Evolutionary conservation across 2,888 invertebrate species (phyloP), one percentile per base, ranked within the genome.

Genomic region (Rhamphomyia laevipes): DNA sequence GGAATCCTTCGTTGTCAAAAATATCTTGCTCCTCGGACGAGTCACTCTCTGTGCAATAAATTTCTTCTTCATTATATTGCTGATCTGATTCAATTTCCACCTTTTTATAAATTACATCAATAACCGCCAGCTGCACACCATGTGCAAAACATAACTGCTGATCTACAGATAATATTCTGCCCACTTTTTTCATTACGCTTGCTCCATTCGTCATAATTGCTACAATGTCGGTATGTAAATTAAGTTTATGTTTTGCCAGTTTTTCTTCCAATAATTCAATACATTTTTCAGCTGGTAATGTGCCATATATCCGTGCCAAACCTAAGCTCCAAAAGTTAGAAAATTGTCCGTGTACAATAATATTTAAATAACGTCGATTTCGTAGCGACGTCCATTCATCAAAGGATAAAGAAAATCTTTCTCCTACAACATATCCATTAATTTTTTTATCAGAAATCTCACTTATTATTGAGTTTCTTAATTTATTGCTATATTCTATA

Each of bases 241-340:
- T n/a, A 12, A 44, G 31, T 44, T 17, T 11, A 15, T 31, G 31
- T 31, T 31, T 11, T 18, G 3, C 3, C 4, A 40, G 12, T 17
- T 40, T 40, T 43, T 57, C 38, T 45, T 53, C 46, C 15, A 58
- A 41, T 43, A 55, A 31, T 45, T 48, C 40, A 37, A 45, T 40
- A 40, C 30, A 46, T 18, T 40, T 46, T 46, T 46, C 27, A 3
- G 46, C 46, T 9, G 46, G 30, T 17, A 40, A 7, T 46, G 46
- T 17, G 6, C 46, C 46, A 30, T 21, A 3, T 13, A 56, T 52
- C 43, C 54, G 48, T 40, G 52, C 27, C 42, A 58, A 48, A 13
- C 55, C 55, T 38, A 56, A 49, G 52, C 52, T 57, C 45, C 51
- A 54, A 33, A 53, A 43, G 35, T 51, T 51, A 17, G 23, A 16